Evolutionary conservation across 2,888 invertebrate genomes (phyloP), one percentile per base, ranked within the genome.

Genomic region (Nymphalis polychloros): DNA sequence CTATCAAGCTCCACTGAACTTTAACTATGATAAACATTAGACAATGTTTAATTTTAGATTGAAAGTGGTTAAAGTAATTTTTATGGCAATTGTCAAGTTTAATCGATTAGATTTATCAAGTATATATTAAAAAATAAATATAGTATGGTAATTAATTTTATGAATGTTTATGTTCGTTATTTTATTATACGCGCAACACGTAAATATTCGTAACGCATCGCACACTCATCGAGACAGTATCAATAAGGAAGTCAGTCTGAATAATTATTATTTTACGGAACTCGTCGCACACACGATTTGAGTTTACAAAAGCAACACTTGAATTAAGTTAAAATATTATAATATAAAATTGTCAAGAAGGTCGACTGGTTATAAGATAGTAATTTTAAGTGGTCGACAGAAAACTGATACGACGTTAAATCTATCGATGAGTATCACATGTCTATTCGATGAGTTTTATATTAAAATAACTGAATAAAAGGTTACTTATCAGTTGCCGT

Each of bases 211-310:
- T 59, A 48, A 41, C 48, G 27, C 52, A 60, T 47, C 50, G 31
- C 19, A 68, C 64, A 52, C 27, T 10, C n/a, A 52, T 55, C 59
- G 27, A 49, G 48, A 62, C 49, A 50, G 49, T 69, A 61, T 62
- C 53, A 67, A 67, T 57, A 50, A 63, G 70, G 70, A 67, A 67
- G 55, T 50, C 10, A 49, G 49, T 31, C 53, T 63, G 62, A 59
- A 63, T 67, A 64, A 72, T 70, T 67, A 31, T 55, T 55, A 53
- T 60, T 64, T 64, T 68, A 68, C 72, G 63, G 64, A 66, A 64
- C 64, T 64, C 47, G 69, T 67, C 48, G 53, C 47, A 53, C 13
- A 52, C 5, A 41, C 20, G 31, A 20, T 50, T 49, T 60, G 52
- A 47, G 49, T 19, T 59, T 48, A 47, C 17, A 17, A 52, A 52